Base-by-base conservation (phyloP, 2,797 vertebrate species). In the Microchirus variegatus region DNA sequence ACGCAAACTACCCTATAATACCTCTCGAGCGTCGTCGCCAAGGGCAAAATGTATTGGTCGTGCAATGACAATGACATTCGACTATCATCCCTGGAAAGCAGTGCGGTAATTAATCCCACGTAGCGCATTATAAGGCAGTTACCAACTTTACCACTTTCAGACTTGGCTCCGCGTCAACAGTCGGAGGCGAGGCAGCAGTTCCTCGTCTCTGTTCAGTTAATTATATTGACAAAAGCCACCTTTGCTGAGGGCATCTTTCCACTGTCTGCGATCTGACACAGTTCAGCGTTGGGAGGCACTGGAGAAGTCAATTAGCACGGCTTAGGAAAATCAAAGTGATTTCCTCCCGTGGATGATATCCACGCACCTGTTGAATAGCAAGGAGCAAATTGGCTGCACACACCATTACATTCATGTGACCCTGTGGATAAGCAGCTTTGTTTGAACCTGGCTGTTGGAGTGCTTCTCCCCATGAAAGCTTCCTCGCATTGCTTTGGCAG, bases 351-450 rank as follows among this genome's bases (percentile, higher is more conserved):
- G 75, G 72, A 81, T 77, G 59, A 84, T 78, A 83, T 76, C 83
- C 74, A 74, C 74, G 71, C 75, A 75, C 77, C 56, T 53, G 44
- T 67, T 83, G 77, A 85, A 81, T 77, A 73, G 75, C 59, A 80
- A 75, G 61, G 70, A 77, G 75, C 72, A 86, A 90, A 89, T 83
- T 86, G 84, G 81, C 78, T 74, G 67, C 80, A 70, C 70, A 79
- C 75, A 74, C 76, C 75, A 84, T 88, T 88, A 75, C 78, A 80
- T 85, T 82, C 72, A 69, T 80, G 68, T 81, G 82, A 88, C 88
- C 82, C 79, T 6, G 51, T 75, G 88, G 83, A 85, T 90, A 90
- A 90, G 91, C 81, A 75, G 87, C 88, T 90, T 89, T 89, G 82
- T 89, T 76, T 89, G 77, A 84, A 76, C 84, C 77, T 85, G 81